phyloP scores from a whole-genome alignment of 2,888 invertebrate genomes.

The Fragum whitleyi region DNA sequence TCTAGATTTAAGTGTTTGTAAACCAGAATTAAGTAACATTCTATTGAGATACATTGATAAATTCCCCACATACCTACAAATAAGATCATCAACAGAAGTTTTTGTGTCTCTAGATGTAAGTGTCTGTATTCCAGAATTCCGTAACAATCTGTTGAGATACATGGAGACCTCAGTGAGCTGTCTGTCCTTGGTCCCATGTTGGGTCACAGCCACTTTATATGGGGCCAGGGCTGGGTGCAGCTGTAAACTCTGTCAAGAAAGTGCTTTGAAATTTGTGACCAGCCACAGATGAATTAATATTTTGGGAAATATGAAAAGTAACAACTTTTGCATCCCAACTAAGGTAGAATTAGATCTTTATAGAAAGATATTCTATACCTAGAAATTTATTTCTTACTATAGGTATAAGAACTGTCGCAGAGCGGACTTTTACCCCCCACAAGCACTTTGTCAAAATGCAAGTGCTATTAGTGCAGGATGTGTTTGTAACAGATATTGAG shows the following conservation, averaged over 20 bases:
- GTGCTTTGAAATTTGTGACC: too few species aligned
- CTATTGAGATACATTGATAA: conserved; percentile 70
- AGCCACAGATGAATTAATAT: too few species aligned
- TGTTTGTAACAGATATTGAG: too few species aligned
- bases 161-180: conserved; percentile 72
- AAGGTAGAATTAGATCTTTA: too few species aligned
- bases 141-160: conserved; percentile 69
- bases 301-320: too few species aligned
- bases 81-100: conserved; percentile 64
- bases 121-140: conserved; percentile 69
- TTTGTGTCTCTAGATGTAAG: conserved; percentile 64
- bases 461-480: too few species aligned
- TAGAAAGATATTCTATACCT: too few species aligned
- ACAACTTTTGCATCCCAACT: too few species aligned
- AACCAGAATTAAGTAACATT: conserved; percentile 68
- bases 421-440: too few species aligned
- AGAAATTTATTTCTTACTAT: too few species aligned
- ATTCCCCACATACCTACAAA: conserved; percentile 65
- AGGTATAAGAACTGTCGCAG: too few species aligned
- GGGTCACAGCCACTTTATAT: conserved; percentile 75
- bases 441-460: too few species aligned
- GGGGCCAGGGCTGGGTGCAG: conserved; percentile 77
- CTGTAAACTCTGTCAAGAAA: conserved; percentile 70
- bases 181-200: conserved; percentile 58
- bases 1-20: conserved; percentile 69